phyloP scores from a whole-genome alignment of 2,888 invertebrate species.

The Eristalis tenax region DNA sequence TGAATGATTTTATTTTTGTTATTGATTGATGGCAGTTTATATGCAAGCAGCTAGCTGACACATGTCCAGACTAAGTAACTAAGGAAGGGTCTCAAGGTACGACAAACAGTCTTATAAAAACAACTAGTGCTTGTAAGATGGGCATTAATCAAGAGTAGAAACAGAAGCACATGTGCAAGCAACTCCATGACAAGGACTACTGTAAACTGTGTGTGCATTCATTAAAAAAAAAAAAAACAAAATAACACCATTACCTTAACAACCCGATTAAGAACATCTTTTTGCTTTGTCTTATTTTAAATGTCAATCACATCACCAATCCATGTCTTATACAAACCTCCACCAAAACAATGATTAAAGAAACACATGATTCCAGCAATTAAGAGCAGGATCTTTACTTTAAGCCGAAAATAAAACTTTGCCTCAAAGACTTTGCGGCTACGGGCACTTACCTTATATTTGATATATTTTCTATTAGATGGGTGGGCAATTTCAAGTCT shows the following conservation, averaged over 20 bases:
- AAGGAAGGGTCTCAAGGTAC: no score
- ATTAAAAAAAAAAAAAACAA: neutral
- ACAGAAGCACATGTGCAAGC: no score
- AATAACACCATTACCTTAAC: neutral
- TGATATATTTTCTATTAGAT: conserved; percentile 88
- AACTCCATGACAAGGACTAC: no score
- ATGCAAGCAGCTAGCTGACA: no score
- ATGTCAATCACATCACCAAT: neutral
- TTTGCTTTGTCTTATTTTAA: neutral
- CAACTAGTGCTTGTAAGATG: no score
- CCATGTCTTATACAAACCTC: conserved; percentile 27
- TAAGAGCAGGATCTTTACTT: conserved; percentile 25
- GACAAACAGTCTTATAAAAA: no score
- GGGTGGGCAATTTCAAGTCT: conserved; percentile 90
- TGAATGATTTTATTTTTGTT: no score
- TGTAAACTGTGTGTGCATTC: no score
- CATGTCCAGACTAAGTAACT: no score
- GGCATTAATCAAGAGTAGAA: no score
- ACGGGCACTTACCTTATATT: conserved; percentile 87
- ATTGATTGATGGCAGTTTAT: no score
- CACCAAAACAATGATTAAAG: conserved; percentile 30
- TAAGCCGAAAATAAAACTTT: conserved; percentile 45
- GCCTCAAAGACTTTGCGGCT: conserved; percentile 25
- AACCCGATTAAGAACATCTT: neutral
- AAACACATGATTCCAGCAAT: conserved; percentile 40